A percentile compares a stretch with the other conserved stretches of the same genome.
Conservation (phyloP, 2,113 vertebrate species). For the Thunnus thynnus region DNA sequence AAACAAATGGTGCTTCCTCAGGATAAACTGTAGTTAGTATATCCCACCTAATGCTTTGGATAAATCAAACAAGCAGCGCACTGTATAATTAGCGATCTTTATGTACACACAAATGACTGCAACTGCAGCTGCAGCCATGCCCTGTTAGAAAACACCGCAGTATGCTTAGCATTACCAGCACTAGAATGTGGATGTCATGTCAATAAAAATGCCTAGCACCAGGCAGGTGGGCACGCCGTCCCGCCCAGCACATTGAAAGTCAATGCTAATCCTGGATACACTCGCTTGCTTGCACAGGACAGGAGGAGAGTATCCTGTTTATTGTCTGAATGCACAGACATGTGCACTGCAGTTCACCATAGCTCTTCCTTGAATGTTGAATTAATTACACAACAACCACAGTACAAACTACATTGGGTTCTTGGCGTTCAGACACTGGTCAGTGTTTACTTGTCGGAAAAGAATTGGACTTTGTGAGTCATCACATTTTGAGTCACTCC, state of each 20-base stretch:
- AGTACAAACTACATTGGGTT: not conserved
- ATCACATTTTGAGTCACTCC: constrained; percentile 54
- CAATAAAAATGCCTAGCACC: constrained; percentile 60
- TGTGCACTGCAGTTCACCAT: not conserved
- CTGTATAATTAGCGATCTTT: constrained; percentile 25
- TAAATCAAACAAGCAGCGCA: constrained; percentile 24
- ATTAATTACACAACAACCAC: constrained; percentile 36
- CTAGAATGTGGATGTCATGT: constrained; percentile 22
- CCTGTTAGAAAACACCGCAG: constrained; percentile 65
- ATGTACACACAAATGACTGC: constrained; percentile 34
- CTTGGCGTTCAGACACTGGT: constrained; percentile 32
- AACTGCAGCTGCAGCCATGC: constrained; percentile 42
- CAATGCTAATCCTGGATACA: constrained; percentile 42
- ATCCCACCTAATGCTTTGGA: not conserved
- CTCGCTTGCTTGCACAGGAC: constrained; percentile 20
- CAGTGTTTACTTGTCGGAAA: constrained; percentile 33
- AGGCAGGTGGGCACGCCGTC: constrained; percentile 10
- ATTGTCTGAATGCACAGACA: constrained; percentile 22
- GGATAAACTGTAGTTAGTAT: not conserved
- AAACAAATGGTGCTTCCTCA: constrained; percentile 1
- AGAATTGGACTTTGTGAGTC: constrained; percentile 59
- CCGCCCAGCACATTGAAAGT: constrained; percentile 27
- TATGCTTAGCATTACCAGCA: not conserved
- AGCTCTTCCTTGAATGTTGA: constrained; percentile 35
- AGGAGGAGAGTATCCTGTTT: constrained; percentile 57